These are phyloP conservation scores for Struthio camelus DNA, from an alignment of 2,113 vertebrate species.

Conservation along the genomic window DNA sequence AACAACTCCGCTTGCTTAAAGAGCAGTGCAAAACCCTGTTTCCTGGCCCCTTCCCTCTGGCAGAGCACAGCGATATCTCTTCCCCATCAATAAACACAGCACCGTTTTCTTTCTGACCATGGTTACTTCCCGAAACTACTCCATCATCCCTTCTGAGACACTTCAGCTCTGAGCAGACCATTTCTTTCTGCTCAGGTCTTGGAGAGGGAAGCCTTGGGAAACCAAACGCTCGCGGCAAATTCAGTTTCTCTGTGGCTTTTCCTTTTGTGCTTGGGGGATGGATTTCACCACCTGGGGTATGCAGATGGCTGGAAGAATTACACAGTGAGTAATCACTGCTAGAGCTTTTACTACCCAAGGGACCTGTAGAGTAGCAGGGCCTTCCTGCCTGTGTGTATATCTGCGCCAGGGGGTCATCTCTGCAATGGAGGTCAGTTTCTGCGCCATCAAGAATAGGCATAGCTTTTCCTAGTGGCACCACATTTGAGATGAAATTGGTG, in stretches of 20 bases:
- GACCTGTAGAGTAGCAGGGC: neutral
- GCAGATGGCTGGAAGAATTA: neutral
- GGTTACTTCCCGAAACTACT: neutral
- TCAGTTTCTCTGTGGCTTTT: neutral
- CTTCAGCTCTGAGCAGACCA: conserved; percentile 59
- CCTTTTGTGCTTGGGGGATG: neutral
- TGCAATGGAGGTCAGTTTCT: conserved; percentile 27
- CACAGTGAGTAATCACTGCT: neutral
- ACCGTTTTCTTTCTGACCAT: neutral
- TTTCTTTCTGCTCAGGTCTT: conserved; percentile 68
- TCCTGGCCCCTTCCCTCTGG: neutral
- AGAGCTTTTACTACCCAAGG: neutral
- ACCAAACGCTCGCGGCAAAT: conserved; percentile 39
- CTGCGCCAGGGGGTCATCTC: conserved; percentile 78
- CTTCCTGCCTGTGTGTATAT: conserved; percentile 71
- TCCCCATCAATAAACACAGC: neutral
- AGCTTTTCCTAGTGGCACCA: neutral
- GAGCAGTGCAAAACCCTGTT: neutral
- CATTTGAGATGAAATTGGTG: neutral
- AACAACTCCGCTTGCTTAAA: neutral
- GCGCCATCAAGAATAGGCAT: neutral
- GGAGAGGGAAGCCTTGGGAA: conserved; percentile 69
- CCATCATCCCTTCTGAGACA: neutral
- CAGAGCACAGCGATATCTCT: neutral
- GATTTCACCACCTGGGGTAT: neutral